A percentile compares a stretch with the other conserved stretches of the same genome.
These are phyloP conservation scores for Spilarctia lutea DNA, from an alignment of 2,888 invertebrate genomes.

Conservation along the genomic window DNA sequence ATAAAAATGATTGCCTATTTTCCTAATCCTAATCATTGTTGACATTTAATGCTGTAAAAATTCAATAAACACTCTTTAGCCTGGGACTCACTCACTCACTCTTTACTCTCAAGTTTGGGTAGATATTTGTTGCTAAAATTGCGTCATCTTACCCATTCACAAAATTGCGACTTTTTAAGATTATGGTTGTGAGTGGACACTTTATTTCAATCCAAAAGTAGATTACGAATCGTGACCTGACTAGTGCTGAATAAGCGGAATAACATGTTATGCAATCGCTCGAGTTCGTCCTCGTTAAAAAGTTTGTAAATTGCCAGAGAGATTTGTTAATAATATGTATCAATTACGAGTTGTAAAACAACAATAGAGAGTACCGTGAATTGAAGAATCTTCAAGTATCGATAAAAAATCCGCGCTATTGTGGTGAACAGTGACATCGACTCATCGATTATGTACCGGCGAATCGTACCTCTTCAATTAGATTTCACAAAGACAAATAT, in stretches of 20 bases:
- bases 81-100: too few species aligned
- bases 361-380: slow-evolving; percentile 46
- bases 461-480: slow-evolving; percentile 18
- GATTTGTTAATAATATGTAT: slow-evolving; percentile 36
- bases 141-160: slow-evolving; percentile 24
- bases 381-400: slow-evolving; percentile 31
- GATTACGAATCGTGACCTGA: slow-evolving; percentile 46
- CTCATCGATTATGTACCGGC: slow-evolving; percentile 20
- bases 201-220: slow-evolving; percentile 39
- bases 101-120: not conserved
- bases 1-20: too few species aligned
- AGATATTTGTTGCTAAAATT: slow-evolving; percentile 22
- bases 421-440: slow-evolving; percentile 28
- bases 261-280: slow-evolving; percentile 45
- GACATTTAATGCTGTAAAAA: too few species aligned
- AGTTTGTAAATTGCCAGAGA: slow-evolving; percentile 38
- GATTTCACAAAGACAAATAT: slow-evolving; percentile 21
- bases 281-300: slow-evolving; percentile 45
- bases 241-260: slow-evolving; percentile 41
- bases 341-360: slow-evolving; percentile 33
- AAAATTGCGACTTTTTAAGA: slow-evolving; percentile 25
- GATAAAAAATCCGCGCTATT: slow-evolving; percentile 48
- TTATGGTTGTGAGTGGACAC: slow-evolving; percentile 23
- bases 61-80: too few species aligned
- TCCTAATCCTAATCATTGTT: too few species aligned